These are phyloP conservation scores for Burhinus oedicnemus DNA, from an alignment of 2,113 vertebrate species.

Conservation along the genomic window DNA sequence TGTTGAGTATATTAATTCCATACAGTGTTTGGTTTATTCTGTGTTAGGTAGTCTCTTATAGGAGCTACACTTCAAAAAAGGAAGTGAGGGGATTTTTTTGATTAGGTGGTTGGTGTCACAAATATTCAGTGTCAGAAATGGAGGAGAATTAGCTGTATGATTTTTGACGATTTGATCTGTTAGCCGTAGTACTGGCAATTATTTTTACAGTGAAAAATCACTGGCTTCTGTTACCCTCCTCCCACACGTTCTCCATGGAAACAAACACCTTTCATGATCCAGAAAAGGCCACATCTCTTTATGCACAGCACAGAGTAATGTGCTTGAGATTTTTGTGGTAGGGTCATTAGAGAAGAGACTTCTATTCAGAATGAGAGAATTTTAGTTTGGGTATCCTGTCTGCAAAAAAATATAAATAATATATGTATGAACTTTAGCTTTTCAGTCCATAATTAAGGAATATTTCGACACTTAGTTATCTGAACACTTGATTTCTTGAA, in stretches of 20 bases:
- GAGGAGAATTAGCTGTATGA: not conserved
- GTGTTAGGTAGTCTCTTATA: not conserved
- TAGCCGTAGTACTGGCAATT: not conserved
- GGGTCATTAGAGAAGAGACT: not conserved
- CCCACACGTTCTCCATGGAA: conserved; percentile 66
- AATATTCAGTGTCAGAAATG: not conserved
- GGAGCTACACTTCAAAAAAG: not conserved
- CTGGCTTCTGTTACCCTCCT: conserved; percentile 20
- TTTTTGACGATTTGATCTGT: not conserved
- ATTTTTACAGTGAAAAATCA: conserved; percentile 21
- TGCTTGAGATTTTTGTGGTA: not conserved
- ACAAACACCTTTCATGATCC: conserved; percentile 47
- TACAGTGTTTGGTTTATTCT: not conserved
- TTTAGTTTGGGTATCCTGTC: not conserved
- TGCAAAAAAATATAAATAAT: not conserved
- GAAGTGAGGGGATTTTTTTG: not conserved
- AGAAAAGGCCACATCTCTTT: conserved; percentile 38
- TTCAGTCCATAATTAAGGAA: not conserved
- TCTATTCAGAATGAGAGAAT: not conserved
- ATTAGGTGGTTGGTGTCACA: not conserved
- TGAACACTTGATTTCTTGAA: not conserved
- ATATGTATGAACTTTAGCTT: not conserved
- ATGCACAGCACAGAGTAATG: not conserved
- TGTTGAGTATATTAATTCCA: not conserved
- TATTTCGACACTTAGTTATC: not conserved